A percentile compares a stretch with the other conserved stretches of the same genome.
Conservation (phyloP, 2,797 vertebrate genomes). For the Natrix natrix region DNA sequence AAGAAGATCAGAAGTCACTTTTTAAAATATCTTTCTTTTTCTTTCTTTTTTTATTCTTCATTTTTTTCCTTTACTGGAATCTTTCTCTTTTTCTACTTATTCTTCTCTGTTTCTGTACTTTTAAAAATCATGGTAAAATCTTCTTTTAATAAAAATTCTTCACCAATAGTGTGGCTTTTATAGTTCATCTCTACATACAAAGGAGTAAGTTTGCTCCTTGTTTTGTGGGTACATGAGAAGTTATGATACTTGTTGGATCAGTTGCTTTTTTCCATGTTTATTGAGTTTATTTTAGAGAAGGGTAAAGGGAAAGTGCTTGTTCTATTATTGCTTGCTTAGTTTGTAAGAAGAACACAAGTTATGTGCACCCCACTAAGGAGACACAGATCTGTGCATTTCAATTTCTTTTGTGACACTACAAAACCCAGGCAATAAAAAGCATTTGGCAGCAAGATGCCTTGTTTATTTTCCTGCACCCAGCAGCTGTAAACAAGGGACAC, state of each 20-base stretch:
- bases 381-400: neutral
- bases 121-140: neutral
- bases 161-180: neutral
- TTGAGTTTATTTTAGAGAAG: neutral
- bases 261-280: neutral
- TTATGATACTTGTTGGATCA: neutral
- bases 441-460: neutral
- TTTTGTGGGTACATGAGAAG: neutral
- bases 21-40: neutral
- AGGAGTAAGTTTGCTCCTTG: neutral
- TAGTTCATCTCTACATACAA: neutral
- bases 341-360: neutral
- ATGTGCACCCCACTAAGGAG: neutral
- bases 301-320: neutral
- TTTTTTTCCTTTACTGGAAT: neutral
- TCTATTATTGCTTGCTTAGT: neutral
- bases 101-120: neutral
- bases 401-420: neutral
- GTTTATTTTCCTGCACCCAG: neutral
- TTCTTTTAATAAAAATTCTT: neutral
- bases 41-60: neutral
- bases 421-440: neutral
- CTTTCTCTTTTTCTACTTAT: neutral
- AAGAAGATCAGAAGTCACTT: neutral
- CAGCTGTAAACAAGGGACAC: neutral